Conservation (phyloP, 2,797 vertebrate species). For the Bufotes viridis region DNA sequence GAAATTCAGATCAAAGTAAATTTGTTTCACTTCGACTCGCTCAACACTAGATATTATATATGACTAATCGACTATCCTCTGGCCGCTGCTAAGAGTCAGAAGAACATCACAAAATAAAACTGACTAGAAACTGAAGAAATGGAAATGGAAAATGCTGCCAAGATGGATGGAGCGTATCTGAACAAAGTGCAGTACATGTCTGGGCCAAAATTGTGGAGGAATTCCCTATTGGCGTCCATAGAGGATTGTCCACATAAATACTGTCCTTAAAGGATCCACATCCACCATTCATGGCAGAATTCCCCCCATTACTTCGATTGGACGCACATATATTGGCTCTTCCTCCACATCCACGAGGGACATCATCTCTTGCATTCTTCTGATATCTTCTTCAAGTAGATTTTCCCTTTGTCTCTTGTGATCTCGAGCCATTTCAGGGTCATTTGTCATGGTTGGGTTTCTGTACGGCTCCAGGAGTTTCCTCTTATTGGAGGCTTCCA, state of each 20-base stretch:
- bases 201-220: no score
- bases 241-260: no score
- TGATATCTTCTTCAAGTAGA: neutral
- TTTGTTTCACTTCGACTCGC: no score
- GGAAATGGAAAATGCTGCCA: neutral
- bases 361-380: neutral
- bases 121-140: neutral
- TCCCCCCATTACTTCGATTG: no score
- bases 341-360: neutral
- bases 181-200: no score
- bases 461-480: neutral
- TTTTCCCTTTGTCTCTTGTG: neutral
- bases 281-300: neutral
- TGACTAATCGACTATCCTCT: neutral
- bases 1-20: no score
- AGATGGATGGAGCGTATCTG: neutral
- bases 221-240: no score
- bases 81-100: neutral
- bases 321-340: neutral
- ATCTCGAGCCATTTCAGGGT: neutral
- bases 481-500: neutral
- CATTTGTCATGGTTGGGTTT: neutral
- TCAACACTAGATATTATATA: neutral
- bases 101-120: neutral
- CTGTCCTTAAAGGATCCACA: neutral